These are phyloP conservation scores for Phortica variegata DNA, from an alignment of 1,140 invertebrate genomes.

Conservation along the genomic window DNA sequence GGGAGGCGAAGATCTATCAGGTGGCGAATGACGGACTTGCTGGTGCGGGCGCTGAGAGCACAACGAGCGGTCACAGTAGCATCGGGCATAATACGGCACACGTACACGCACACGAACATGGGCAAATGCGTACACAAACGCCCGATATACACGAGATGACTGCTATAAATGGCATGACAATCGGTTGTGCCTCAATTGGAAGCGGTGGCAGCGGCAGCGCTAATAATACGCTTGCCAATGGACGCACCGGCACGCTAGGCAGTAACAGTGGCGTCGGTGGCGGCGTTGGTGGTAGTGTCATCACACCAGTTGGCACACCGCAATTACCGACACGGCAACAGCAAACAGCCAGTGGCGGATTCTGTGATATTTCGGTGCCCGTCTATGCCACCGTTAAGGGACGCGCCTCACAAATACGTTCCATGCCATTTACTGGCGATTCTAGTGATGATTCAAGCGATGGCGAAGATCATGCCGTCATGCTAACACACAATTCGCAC, in stretches of 20 bases:
- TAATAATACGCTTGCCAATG: conserved; percentile 24
- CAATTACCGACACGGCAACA: conserved; percentile 56
- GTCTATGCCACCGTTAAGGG: conserved; percentile 96
- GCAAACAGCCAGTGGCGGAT: conserved; percentile 64
- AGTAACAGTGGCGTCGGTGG: conserved; percentile 3
- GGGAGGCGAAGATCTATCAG: conserved; percentile 94
- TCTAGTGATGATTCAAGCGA: conserved; percentile 94
- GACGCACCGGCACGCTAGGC: conserved; percentile 12
- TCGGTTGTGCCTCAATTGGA: not conserved
- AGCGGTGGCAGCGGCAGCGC: not conserved
- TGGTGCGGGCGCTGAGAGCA: conserved; percentile 29
- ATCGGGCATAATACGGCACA: no score
- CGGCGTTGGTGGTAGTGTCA: conserved; percentile 23
- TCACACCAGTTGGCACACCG: conserved; percentile 36
- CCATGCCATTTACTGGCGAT: conserved; percentile 92
- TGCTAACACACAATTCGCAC: conserved; percentile 57
- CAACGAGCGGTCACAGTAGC: conserved; percentile 16
- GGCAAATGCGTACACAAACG: conserved; percentile 3
- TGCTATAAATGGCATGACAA: conserved; percentile 14
- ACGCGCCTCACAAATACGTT: conserved; percentile 92
- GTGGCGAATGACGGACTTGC: conserved; percentile 79
- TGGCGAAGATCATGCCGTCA: conserved; percentile 70
- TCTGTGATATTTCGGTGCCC: conserved; percentile 85
- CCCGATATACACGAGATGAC: conserved; percentile 38
- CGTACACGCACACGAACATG: no score